phyloP scores from a whole-genome alignment of 1,140 invertebrate species.

The Theocolax elegans region DNA sequence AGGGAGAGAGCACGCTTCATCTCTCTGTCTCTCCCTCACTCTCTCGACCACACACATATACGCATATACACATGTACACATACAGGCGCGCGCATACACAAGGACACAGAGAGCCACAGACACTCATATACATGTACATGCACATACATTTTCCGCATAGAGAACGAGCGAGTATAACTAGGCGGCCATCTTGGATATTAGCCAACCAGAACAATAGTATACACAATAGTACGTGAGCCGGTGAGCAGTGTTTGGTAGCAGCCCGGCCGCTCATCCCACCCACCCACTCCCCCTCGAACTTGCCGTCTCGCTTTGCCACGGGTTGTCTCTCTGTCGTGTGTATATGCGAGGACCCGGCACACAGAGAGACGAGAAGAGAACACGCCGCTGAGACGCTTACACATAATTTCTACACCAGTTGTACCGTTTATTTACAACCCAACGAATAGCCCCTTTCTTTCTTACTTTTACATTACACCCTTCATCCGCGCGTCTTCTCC shows the following conservation, averaged over 20 bases:
- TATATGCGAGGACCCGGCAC: too few species aligned
- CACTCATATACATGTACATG: constrained; percentile 24
- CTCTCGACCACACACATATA: constrained; percentile 4
- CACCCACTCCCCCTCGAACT: constrained; percentile 1
- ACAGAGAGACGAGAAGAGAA: neutral
- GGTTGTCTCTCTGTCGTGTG: too few species aligned
- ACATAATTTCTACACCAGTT: too few species aligned
- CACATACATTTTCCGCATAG: constrained; percentile 34
- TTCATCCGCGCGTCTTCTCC: too few species aligned
- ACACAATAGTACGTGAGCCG: constrained; percentile 63
- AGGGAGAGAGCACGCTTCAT: neutral
- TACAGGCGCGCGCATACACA: constrained; percentile 41
- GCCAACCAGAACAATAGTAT: constrained; percentile 66
- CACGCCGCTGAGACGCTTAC: too few species aligned
- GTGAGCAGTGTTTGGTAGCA: constrained; percentile 60
- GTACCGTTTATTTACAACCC: too few species aligned
- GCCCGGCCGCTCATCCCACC: constrained; percentile 34
- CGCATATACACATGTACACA: constrained; percentile 38
- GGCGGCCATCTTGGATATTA: constrained; percentile 66
- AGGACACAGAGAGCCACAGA: too few species aligned
- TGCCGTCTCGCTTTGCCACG: too few species aligned
- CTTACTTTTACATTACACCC: constrained; percentile 1
- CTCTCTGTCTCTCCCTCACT: neutral
- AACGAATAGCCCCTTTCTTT: neutral
- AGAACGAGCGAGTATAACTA: constrained; percentile 54